phyloP scores from a whole-genome alignment of 2,888 invertebrate species.

The Andrena marginata region DNA sequence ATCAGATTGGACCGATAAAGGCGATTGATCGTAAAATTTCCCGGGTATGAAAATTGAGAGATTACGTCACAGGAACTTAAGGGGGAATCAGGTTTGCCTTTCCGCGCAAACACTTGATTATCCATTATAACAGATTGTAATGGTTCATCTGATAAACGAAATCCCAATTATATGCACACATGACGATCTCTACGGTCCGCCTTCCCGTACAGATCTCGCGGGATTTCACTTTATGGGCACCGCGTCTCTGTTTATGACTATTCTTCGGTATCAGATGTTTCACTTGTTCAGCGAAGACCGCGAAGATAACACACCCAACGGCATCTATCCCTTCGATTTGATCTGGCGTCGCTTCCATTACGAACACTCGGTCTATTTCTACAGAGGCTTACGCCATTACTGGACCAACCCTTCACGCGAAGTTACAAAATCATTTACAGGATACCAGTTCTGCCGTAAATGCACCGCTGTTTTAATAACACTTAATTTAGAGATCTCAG shows the following conservation, averaged over 20 bases:
- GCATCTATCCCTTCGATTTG: slow-evolving; percentile 14
- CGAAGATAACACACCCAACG: slow-evolving; percentile 28
- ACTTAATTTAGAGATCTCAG: not conserved
- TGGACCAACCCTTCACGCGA: not conserved
- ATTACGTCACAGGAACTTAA: not conserved
- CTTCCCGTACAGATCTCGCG: slow-evolving; percentile 2
- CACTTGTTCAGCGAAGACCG: slow-evolving; percentile 31
- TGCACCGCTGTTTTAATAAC: not conserved
- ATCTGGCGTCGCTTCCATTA: slow-evolving; percentile 15
- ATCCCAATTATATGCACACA: slow-evolving; percentile 23
- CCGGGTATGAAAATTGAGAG: slow-evolving; percentile 11
- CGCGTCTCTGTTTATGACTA: slow-evolving; percentile 24
- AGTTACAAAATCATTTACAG: slow-evolving; percentile 1
- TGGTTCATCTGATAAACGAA: slow-evolving; percentile 43
- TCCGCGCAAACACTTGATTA: not conserved
- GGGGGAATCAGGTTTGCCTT: slow-evolving; percentile 22
- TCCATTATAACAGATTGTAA: slow-evolving; percentile 21
- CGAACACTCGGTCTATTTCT: slow-evolving; percentile 19
- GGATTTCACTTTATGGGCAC: slow-evolving; percentile 31
- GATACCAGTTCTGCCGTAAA: not conserved
- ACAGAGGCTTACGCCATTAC: slow-evolving; percentile 7
- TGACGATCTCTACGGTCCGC: not conserved
- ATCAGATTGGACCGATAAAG: not conserved
- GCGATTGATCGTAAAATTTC: not conserved
- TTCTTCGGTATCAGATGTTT: slow-evolving; percentile 20